Conservation (phyloP, 1,140 invertebrate species). For the Apis dorsata region DNA sequence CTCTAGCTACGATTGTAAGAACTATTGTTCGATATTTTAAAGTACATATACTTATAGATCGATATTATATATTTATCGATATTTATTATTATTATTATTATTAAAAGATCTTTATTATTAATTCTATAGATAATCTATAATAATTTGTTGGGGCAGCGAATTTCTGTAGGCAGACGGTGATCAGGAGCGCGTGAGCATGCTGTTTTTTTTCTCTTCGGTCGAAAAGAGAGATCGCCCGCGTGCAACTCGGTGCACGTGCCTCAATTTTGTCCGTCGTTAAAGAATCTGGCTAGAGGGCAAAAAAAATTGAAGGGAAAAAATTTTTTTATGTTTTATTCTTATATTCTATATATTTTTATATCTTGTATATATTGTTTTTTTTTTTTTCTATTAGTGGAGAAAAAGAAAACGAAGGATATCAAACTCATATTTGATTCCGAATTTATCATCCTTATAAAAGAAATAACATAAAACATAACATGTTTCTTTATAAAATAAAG, state of each 20-base stretch:
- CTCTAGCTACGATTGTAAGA: not conserved
- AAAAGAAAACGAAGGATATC: no score
- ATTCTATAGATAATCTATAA: constrained; percentile 1
- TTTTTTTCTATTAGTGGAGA: no score
- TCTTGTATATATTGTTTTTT: no score
- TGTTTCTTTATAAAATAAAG: no score
- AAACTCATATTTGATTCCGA: no score
- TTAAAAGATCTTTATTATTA: not conserved
- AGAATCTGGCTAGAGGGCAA: constrained; percentile 37
- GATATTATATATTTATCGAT: constrained; percentile 8
- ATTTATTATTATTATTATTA: not conserved
- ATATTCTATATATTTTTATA: no score
- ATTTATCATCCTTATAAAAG: no score
- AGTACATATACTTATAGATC: not conserved
- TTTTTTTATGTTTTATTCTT: no score
- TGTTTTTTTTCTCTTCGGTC: not conserved
- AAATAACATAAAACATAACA: no score
- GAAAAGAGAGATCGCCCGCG: not conserved
- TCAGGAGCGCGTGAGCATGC: not conserved
- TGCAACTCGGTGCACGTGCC: constrained; percentile 55
- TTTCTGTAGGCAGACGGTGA: not conserved
- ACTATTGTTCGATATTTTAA: not conserved
- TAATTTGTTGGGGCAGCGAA: not conserved
- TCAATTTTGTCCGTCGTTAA: constrained; percentile 53
- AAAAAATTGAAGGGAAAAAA: constrained; percentile 40